Evolutionary conservation across 2,888 invertebrate genomes (phyloP), one percentile per base, ranked within the genome.

Genomic region (Dryomyza anilis): DNA sequence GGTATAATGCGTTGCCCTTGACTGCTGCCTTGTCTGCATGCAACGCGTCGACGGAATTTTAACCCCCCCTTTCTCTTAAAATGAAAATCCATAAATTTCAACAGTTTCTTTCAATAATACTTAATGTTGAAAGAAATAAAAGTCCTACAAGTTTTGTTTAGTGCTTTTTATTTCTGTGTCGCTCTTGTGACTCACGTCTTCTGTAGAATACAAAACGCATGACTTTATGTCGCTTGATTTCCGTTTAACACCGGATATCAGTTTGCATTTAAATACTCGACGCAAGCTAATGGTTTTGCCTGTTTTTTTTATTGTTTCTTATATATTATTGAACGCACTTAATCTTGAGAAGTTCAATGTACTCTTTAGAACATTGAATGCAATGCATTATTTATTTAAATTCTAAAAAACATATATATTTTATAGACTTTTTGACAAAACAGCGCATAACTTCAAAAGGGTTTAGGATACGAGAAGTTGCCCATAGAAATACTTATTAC

Each of bases 171-270:
- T n/a, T n/a, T n/a, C 33, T 27, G 12, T 56, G 50, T 23, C 6
- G 23, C 48, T 58, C 19, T 30, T 33, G 23, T 59, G 59, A 59
- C 23, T 59, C 59, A 48, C 33, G 59, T n/a, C 29, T n/a, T n/a
- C n/a, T n/a, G n/a, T n/a, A n/a, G n/a, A n/a, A n/a, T n/a, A 46
- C n/a, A 46, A 14, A 59, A 33, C 19, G 29, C 33, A 55, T 33
- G 56, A 19, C 56, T 48, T 48, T n/a, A n/a, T n/a, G n/a, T n/a
- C n/a, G n/a, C n/a, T n/a, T n/a, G n/a, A n/a, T 33, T 59, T 59
- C 59, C 59, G 59, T 48, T 59, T 6, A 27, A 53, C 53, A 43
- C 61, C 61, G 61, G 61, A 61, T 43, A 39, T 61, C 33, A 16
- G 12, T 4, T 5, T 16, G 23, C 21, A 23, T 48, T 33, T n/a